Conservation (phyloP, 2,113 vertebrate species). For the Chamaetylas fuelleborni region DNA sequence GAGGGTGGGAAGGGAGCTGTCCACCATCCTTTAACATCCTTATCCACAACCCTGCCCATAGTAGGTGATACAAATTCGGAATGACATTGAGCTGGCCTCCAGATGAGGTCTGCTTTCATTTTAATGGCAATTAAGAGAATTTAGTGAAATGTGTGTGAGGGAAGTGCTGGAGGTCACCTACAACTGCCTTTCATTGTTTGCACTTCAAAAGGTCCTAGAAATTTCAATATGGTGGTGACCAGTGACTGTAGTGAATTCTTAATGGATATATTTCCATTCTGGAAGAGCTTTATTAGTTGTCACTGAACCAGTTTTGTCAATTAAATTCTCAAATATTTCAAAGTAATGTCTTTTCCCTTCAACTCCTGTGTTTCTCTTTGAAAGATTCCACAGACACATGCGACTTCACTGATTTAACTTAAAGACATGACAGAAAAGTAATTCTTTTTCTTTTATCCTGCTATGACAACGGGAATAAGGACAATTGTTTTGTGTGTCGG, state of each 20-base stretch:
- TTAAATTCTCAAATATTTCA: slow-evolving; percentile 26
- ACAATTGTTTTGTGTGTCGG: neutral
- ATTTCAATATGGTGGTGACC: neutral
- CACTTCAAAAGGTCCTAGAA: neutral
- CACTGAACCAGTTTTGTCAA: neutral
- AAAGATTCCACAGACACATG: neutral
- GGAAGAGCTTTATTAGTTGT: slow-evolving; percentile 11
- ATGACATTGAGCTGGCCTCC: neutral
- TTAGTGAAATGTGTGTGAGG: neutral
- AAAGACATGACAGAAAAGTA: neutral
- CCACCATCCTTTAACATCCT: neutral
- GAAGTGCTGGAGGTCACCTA: neutral
- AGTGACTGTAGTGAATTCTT: neutral
- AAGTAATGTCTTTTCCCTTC: slow-evolving; percentile 25
- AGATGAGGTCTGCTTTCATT: neutral
- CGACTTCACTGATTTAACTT: slow-evolving; percentile 7
- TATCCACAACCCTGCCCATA: too few relatives aligned
- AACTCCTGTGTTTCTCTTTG: neutral
- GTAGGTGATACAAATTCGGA: neutral
- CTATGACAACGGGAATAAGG: neutral
- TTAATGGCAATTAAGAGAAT: neutral
- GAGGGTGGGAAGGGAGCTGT: neutral
- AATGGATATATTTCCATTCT: slow-evolving; percentile 1
- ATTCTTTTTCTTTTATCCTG: neutral
- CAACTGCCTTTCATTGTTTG: neutral